A percentile compares a stretch with the other conserved stretches of the same genome.
phyloP scores from a whole-genome alignment of 2,113 vertebrate species.

The Asarcornis scutulata region DNA sequence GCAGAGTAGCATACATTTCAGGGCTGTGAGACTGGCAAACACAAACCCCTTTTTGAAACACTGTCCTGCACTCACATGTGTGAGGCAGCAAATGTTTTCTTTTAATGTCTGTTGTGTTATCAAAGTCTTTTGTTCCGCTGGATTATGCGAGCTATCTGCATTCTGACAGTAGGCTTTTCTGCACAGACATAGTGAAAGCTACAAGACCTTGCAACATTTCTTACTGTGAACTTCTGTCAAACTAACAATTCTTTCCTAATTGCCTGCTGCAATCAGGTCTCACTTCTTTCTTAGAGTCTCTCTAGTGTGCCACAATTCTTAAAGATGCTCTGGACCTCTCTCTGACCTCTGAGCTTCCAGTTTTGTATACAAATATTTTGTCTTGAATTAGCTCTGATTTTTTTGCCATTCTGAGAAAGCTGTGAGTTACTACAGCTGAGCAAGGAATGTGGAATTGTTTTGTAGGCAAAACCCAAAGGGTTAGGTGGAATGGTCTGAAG shows the following conservation, averaged over 20 bases:
- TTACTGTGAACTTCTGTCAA: not conserved
- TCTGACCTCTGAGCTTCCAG: not conserved
- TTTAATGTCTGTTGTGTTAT: not conserved
- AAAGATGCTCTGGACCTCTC: rapidly evolving
- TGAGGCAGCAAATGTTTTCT: not conserved
- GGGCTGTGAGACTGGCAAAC: not conserved
- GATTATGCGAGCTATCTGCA: not conserved
- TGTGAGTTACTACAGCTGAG: not conserved
- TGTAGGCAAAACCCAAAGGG: not conserved
- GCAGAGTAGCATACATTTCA: not conserved
- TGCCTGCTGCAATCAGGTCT: not conserved
- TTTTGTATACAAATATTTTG: not conserved
- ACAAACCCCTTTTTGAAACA: not conserved
- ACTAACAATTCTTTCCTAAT: not conserved
- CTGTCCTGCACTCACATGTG: not conserved
- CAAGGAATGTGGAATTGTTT: not conserved
- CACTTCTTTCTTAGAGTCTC: not conserved
- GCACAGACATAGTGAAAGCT: not conserved
- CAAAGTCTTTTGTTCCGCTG: not conserved
- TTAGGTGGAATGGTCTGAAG: not conserved
- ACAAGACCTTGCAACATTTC: not conserved
- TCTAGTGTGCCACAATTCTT: not conserved
- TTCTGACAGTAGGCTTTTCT: not conserved
- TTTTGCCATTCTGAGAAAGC: not conserved
- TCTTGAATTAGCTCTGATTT: not conserved